Conservation (phyloP, 1,140 invertebrate genomes). For the Vanessa tameamea region DNA sequence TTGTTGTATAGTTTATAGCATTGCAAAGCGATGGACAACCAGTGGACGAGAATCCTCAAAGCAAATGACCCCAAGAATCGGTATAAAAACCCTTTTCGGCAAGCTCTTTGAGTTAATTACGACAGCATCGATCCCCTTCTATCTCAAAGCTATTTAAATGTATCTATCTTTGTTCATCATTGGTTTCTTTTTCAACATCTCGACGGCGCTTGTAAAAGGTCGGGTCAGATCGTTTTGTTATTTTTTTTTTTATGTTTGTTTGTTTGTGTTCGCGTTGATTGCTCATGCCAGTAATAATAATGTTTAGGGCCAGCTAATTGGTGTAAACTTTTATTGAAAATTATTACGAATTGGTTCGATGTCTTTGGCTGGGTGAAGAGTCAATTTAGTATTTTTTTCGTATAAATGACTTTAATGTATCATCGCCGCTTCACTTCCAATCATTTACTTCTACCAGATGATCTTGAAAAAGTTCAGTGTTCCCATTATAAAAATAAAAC, state of each 20-base stretch:
- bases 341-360: constrained; percentile 45
- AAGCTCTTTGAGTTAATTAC: constrained; percentile 74
- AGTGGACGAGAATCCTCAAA: constrained; percentile 17
- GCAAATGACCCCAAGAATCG: constrained; percentile 33
- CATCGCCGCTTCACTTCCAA: no score
- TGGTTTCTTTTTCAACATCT: constrained; percentile 40
- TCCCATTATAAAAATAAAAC: no score
- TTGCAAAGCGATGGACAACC: background rate
- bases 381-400: background rate
- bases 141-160: constrained; percentile 26
- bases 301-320: constrained; percentile 72
- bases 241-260: constrained; percentile 57
- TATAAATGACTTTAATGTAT: no score
- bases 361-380: constrained; percentile 4
- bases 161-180: constrained; percentile 41
- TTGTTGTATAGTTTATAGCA: background rate
- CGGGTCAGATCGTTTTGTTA: constrained; percentile 70
- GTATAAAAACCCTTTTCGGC: constrained; percentile 63
- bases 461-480: no score
- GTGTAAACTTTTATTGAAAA: constrained; percentile 77
- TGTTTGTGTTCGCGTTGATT: constrained; percentile 66
- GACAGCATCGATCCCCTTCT: constrained; percentile 45
- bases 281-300: constrained; percentile 68
- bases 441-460: no score
- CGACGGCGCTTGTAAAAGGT: constrained; percentile 63